These are phyloP conservation scores for Stegodyphus dumicola DNA, from an alignment of 1,140 invertebrate species.

Conservation along the genomic window DNA sequence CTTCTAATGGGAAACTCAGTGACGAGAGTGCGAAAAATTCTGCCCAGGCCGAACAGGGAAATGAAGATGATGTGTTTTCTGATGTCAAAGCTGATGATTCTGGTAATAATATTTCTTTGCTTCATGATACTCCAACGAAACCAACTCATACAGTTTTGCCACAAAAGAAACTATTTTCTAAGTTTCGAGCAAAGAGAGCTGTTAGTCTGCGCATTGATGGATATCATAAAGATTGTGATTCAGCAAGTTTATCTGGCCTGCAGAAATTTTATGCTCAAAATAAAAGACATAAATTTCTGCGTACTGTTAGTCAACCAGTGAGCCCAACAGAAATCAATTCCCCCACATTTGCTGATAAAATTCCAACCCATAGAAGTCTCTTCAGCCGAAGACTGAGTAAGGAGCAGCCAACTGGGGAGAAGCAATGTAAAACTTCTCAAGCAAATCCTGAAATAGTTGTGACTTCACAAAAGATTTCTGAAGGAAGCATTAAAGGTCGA, in stretches of 20 bases:
- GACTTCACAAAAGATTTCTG: neutral
- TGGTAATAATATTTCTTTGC: neutral
- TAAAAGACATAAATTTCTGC: neutral
- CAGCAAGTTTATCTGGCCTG: constrained; percentile 24
- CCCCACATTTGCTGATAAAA: neutral
- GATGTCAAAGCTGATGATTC: neutral
- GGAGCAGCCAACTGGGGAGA: neutral
- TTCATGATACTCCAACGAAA: constrained; percentile 11
- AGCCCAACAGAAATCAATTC: constrained; percentile 30
- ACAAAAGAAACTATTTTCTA: constrained; percentile 5
- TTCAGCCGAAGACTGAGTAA: constrained; percentile 27
- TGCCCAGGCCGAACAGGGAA: neutral
- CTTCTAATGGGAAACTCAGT: neutral
- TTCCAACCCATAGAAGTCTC: neutral
- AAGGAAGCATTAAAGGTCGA: no score
- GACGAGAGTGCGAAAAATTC: neutral
- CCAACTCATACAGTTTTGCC: neutral
- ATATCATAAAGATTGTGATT: constrained; percentile 8
- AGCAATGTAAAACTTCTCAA: neutral
- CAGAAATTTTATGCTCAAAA: constrained; percentile 28
- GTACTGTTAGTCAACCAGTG: constrained; percentile 34
- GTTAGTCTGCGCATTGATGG: constrained; percentile 5
- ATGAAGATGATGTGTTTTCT: neutral
- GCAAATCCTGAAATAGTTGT: neutral
- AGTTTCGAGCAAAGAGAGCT: constrained; percentile 23